A percentile compares a stretch with the other conserved stretches of the same genome.
These are phyloP conservation scores for Leptosomus discolor DNA, from an alignment of 2,113 vertebrate species.

Conservation along the genomic window DNA sequence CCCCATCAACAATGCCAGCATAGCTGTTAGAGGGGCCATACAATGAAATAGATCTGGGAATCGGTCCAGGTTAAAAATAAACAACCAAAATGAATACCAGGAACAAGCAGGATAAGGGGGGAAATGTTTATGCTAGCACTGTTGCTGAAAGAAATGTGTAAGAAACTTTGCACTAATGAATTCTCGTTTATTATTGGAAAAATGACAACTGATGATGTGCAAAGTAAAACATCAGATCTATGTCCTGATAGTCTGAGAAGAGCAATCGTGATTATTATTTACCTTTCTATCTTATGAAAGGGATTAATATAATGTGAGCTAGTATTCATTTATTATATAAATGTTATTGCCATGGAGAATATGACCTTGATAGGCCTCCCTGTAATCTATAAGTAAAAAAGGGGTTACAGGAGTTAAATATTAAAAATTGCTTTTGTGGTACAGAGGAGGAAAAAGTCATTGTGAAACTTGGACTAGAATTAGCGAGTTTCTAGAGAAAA, in stretches of 20 bases:
- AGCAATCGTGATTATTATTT: neutral
- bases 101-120: neutral
- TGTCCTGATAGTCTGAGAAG: neutral
- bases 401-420: neutral
- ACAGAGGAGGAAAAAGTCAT: neutral
- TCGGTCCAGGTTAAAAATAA: constrained; percentile 50
- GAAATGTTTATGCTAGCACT: constrained; percentile 11
- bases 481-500: neutral
- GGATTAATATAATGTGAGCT: neutral
- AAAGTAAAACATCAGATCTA: neutral
- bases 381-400: neutral
- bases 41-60: constrained; percentile 44
- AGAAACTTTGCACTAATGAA: neutral
- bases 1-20: neutral
- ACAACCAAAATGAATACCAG: constrained; percentile 41
- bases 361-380: neutral
- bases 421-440: neutral
- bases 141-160: neutral
- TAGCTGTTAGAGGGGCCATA: constrained; percentile 19
- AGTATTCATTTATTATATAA: neutral
- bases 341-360: neutral
- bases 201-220: neutral
- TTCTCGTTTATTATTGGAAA: neutral
- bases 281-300: neutral
- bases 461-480: neutral